phyloP scores from a whole-genome alignment of 2,113 vertebrate species.

The Notiomystis cincta region DNA sequence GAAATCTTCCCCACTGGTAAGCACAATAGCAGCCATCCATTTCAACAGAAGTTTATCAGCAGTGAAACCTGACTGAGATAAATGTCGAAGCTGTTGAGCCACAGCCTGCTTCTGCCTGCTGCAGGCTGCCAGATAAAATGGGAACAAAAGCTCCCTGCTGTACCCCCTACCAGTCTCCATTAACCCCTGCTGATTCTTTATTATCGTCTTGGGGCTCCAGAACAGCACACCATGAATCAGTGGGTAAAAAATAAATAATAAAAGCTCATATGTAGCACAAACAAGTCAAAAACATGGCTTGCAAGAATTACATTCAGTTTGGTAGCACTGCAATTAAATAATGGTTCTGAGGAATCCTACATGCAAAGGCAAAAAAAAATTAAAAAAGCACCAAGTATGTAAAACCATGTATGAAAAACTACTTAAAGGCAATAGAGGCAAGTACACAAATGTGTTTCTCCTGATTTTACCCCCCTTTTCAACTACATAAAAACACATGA shows the following conservation, averaged over 20 bases:
- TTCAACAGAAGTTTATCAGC: conserved; percentile 70
- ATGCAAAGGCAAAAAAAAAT: accelerated
- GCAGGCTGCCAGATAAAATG: conserved; percentile 70
- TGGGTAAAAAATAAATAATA: conserved; percentile 45
- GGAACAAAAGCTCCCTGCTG: conserved; percentile 68
- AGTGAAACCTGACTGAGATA: conserved; percentile 68
- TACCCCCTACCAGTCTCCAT: conserved; percentile 56
- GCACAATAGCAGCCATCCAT: conserved; percentile 68
- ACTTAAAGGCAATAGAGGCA: background rate
- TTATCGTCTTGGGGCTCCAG: conserved; percentile 52
- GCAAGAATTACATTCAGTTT: background rate
- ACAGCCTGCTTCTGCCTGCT: conserved; percentile 67
- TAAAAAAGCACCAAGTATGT: background rate
- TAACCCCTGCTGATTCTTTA: conserved; percentile 70
- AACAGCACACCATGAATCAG: conserved; percentile 31
- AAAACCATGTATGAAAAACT: background rate
- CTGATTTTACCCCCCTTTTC: background rate
- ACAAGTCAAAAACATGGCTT: background rate
- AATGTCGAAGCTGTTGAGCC: conserved; percentile 64
- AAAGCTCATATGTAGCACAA: background rate
- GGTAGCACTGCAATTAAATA: background rate
- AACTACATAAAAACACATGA: background rate
- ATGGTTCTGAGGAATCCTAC: background rate
- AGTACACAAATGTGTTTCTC: background rate
- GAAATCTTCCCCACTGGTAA: conserved; percentile 52